phyloP scores from a whole-genome alignment of 2,113 vertebrate genomes.

The Stigmatopora argus region DNA sequence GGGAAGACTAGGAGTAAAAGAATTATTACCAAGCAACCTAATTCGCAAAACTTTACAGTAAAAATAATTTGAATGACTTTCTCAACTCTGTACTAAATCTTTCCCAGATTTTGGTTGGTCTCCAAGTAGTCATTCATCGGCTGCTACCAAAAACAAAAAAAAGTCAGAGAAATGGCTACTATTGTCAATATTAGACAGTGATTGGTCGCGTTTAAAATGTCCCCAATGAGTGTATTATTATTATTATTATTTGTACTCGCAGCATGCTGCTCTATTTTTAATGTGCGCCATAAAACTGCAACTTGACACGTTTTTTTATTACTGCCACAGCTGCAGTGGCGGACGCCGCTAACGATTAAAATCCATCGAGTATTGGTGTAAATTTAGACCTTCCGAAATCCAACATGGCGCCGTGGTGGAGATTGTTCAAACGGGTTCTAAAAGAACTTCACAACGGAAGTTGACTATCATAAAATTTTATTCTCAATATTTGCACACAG shows the following conservation, averaged over 20 bases:
- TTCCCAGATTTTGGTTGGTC: conserved; percentile 51
- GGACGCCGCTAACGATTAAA: conserved; percentile 40
- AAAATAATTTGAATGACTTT: neutral
- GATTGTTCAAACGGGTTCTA: conserved; percentile 35
- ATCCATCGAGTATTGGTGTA: conserved; percentile 39
- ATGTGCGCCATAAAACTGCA: conserved; percentile 56
- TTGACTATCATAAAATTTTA: conserved; percentile 82
- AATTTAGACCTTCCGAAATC: conserved; percentile 41
- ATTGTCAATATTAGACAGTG: conserved; percentile 26
- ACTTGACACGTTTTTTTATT: conserved; percentile 50
- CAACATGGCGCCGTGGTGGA: conserved; percentile 44
- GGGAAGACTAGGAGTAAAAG: too few relatives aligned
- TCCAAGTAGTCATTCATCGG: conserved; percentile 46
- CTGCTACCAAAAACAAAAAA: conserved; percentile 52
- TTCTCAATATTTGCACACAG: conserved; percentile 91
- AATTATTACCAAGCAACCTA: too few relatives aligned
- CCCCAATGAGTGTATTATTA: conserved; percentile 46
- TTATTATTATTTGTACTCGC: conserved; percentile 8
- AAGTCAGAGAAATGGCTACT: conserved; percentile 36
- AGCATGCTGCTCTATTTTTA: conserved; percentile 37
- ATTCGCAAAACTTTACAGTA: too few relatives aligned
- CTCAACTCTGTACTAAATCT: conserved; percentile 1
- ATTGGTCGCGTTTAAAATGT: conserved; percentile 55
- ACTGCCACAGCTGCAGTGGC: conserved; percentile 49
- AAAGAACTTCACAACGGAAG: conserved; percentile 27